Base-by-base conservation (phyloP, 92 coral and sea anemone genomes). In the Palythoa grandiflora region DNA sequence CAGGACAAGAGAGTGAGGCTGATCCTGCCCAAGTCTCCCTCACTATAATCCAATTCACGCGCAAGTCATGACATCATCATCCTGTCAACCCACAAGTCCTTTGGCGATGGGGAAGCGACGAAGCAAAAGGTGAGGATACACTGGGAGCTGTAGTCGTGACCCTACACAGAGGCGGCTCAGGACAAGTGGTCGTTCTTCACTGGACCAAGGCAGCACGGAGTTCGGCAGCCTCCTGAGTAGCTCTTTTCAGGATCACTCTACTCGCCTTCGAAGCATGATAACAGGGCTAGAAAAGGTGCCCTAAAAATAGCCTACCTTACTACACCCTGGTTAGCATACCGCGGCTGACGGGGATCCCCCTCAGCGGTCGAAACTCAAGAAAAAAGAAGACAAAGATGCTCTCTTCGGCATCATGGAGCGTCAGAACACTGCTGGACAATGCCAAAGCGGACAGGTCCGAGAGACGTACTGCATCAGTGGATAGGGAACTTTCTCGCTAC, bases 151-250 rank as follows among this genome's bases (percentile, higher is more conserved):
- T 66, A 84, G 89, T 21, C 79, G 66, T 86, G 50, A 39, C 61
- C 89, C 83, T 76, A 85, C 72, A 85, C 90, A 38, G 65, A 90
- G 91, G 88, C 92, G 90, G 77, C 92, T 76, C 89, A 86, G 87
- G 73, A 4, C 85, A 91, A 68, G 6, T 3, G 93, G 90, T 70
- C 79, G 65, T 10, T 47, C 79, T 73, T 21, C 60, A 21, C 28
- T 78, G 86, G 71, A 59, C 78, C 28, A 15, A 16, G 17, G 78
- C 78, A 73, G 51, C 78, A 73, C 11, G 77, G 52, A 73, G 38
- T n/a, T 47, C 40, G 77, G 77, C 77, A 73, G 77, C 78, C 48
- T 10, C 40, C 78, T 73, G 48, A 40, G 78, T 16, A 73, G 77
- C 77, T 40, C 77, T 73, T 1, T 73, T 73, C 20, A 73, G 77